phyloP scores from a whole-genome alignment of 2,113 vertebrate genomes.

The Nyctereutes procyonoides region DNA sequence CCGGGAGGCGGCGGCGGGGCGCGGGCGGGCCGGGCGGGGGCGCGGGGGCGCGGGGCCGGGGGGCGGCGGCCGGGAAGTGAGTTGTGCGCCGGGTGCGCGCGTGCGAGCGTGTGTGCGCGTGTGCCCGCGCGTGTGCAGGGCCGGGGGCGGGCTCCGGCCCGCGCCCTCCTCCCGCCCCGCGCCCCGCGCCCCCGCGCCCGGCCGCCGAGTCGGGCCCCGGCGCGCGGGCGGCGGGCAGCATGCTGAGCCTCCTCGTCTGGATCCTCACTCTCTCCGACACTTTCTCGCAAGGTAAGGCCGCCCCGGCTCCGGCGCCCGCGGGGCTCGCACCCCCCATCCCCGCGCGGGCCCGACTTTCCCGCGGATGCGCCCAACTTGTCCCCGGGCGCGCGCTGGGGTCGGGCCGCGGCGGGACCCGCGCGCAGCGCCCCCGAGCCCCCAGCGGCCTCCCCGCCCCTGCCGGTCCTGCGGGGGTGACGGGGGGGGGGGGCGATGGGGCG shows the following conservation, averaged over 20 bases:
- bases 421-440: background rate
- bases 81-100: conserved; percentile 27
- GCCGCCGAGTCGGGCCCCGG: conserved; percentile 74
- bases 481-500: background rate
- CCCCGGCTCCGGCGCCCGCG: background rate
- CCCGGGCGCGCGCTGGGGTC: conserved; percentile 62
- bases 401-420: background rate
- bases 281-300: conserved; percentile 83
- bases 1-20: background rate
- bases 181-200: conserved; percentile 36
- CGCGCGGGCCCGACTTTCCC: conserved; percentile 62
- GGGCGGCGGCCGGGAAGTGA: conserved; percentile 42
- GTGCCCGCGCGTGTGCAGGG: conserved; percentile 27
- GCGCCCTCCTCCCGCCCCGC: conserved; percentile 67
- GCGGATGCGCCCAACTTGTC: conserved; percentile 70
- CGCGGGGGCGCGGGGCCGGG: background rate
- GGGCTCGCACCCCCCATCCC: background rate
- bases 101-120: background rate
- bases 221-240: conserved; percentile 81
- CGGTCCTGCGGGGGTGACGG: background rate
- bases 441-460: background rate
- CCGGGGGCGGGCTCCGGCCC: conserved; percentile 58
- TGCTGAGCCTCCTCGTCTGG: conserved; percentile 85
- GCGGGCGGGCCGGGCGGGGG: background rate
- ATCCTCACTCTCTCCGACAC: conserved; percentile 83